Percentiles rank a stretch among this genome's conserved stretches.
phyloP scores from a whole-genome alignment of 1,140 invertebrate species.

The Zaprionus tsacasi region DNA sequence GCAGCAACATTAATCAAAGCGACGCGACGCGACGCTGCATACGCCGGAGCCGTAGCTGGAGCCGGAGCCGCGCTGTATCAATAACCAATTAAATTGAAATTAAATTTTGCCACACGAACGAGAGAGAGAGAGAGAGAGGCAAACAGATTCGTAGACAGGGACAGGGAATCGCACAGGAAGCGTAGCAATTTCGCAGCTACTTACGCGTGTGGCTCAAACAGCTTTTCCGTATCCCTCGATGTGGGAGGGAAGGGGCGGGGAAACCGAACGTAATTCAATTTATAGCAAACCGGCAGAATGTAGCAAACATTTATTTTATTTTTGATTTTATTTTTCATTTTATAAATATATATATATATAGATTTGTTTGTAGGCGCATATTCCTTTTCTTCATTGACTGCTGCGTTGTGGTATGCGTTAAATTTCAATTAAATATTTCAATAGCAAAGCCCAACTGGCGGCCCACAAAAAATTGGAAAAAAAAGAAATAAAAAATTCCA shows the following conservation, averaged over 20 bases:
- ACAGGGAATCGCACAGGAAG: conserved; percentile 40
- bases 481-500: conserved; percentile 20
- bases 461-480: conserved; percentile 10
- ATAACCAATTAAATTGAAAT: conserved; percentile 82
- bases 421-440: conserved; percentile 83
- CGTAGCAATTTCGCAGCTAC: conserved; percentile 73
- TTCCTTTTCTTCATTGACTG: conserved; percentile 76
- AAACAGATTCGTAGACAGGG: conserved; percentile 13
- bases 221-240: conserved; percentile 48
- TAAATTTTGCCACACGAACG: conserved; percentile 65
- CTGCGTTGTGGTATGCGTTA: conserved; percentile 70
- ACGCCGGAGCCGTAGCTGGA: conserved; percentile 47
- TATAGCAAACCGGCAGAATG: conserved; percentile 61
- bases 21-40: conserved; percentile 49
- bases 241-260: background rate
- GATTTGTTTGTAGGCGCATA: conserved; percentile 18
- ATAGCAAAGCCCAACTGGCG: conserved; percentile 40
- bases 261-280: conserved; percentile 71
- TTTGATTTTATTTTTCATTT: conserved; percentile 46
- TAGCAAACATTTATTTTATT: conserved; percentile 58
- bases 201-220: conserved; percentile 61
- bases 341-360: conserved; percentile 30
- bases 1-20: conserved; percentile 79
- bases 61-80: conserved; percentile 72
- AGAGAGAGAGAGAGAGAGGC: conserved; percentile 22